Base-by-base conservation (phyloP, 2,113 vertebrate genomes). In the Murina feae region DNA sequence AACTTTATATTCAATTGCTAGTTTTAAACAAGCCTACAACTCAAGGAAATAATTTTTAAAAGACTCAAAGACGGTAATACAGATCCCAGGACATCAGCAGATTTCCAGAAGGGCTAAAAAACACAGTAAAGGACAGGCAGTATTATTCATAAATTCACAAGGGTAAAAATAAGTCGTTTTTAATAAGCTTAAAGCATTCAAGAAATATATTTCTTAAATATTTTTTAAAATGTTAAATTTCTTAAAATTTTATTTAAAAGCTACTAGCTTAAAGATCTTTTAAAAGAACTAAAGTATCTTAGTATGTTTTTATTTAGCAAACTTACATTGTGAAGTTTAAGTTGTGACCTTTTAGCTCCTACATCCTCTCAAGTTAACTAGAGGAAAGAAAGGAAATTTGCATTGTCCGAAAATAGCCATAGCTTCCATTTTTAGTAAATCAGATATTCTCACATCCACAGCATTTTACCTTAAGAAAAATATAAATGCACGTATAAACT, bases 311-410 rank as follows among this genome's bases (percentile, higher is more conserved):
- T 93, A 86, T 89, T 97, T 95, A 96, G 28, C 44, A 81, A 84
- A 95, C 12, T 60, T 92, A 74, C 74, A 96, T 35, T 86, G 93
- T 81, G 74, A 95, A 94, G 96, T 80, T 82, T 96, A 96, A 97
- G 94, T 86, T 44, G 92, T 98, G 98, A 98, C 97, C 98, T 98
- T 96, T 98, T 39, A 74, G 93, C 93, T 97, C 84, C 95, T 86
- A 97, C 96, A 98, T 98, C 97, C 97, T 98, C 82, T 95, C 84
- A 95, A 97, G 97, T 96, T 97, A 97, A 97, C 88, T 32, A 93
- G 89, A 97, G 98, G 98, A 99, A 98, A 98, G 96, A 94, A 97
- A 94, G 94, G 96, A 98, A 96, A 97, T 94, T 89, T 98, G 96
- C 91, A 97, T 97, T 97, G 97, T 97, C 98, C 98, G 96, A 98